phyloP scores from a whole-genome alignment of 2,797 vertebrate species.

The Pipistrellus pygmaeus region DNA sequence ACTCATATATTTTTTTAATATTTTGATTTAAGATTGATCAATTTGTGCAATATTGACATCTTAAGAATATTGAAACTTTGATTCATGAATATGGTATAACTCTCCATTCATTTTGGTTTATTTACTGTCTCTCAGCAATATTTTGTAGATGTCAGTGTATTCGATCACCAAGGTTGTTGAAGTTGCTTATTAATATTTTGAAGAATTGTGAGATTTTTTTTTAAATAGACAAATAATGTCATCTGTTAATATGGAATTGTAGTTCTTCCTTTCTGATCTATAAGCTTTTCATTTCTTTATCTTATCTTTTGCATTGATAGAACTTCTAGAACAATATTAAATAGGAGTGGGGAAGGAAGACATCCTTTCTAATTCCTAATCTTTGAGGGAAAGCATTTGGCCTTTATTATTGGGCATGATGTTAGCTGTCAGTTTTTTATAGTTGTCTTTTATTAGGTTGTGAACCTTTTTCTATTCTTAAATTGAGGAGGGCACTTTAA shows the following conservation, averaged over 20 bases:
- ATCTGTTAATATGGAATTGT: background rate
- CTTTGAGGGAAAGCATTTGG: background rate
- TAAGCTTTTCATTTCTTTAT: background rate
- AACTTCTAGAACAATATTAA: background rate
- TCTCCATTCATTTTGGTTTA: background rate
- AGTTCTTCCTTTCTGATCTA: background rate
- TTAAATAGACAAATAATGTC: background rate
- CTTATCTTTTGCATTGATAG: background rate
- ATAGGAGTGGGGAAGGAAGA: background rate
- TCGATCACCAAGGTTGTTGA: background rate
- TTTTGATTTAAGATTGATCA: background rate
- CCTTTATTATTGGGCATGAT: background rate
- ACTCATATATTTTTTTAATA: background rate
- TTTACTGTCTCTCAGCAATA: background rate
- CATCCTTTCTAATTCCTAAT: background rate
- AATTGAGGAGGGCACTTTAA: background rate
- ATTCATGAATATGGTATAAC: background rate
- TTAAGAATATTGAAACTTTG: background rate
- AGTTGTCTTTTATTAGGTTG: background rate
- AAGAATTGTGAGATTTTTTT: conserved; percentile 3
- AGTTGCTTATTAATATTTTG: background rate
- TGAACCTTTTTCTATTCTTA: background rate
- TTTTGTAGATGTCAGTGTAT: background rate
- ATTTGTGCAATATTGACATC: background rate
- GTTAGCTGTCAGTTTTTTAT: background rate